Evolutionary conservation across 1,140 invertebrate genomes (phyloP).

Genomic region (Apis cerana): DNA sequence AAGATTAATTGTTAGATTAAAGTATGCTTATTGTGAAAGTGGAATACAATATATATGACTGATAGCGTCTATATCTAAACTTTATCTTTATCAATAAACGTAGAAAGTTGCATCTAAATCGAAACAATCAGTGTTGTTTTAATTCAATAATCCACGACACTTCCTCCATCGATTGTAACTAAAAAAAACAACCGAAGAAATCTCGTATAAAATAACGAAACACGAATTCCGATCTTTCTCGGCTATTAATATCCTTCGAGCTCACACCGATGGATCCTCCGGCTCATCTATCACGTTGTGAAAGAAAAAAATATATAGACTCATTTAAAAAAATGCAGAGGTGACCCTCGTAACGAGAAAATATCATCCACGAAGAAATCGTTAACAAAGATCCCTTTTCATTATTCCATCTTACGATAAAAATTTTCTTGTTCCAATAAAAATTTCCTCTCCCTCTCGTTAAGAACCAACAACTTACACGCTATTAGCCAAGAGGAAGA

Average conservation of each 20-base stretch:
- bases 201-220: not conserved
- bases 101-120: not conserved
- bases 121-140: not conserved
- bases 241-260: conserved; percentile 22
- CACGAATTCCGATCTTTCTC: not conserved
- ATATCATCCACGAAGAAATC: not conserved
- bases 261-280: not conserved
- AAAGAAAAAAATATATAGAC: not conserved
- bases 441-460: not conserved
- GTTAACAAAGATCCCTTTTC: not conserved
- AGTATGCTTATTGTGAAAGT: not conserved
- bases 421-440: too few relatives aligned
- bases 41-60: not conserved
- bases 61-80: not conserved
- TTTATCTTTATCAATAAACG: not conserved
- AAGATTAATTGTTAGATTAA: too few relatives aligned
- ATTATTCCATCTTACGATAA: not conserved
- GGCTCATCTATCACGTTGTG: conserved; percentile 7
- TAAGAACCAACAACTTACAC: not conserved
- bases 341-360: not conserved
- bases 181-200: not conserved
- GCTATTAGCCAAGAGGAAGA: not conserved
- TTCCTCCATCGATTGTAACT: not conserved
- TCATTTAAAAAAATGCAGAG: not conserved
- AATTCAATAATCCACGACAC: not conserved